Evolutionary conservation across 2,888 invertebrate species (phyloP).

Genomic region (Lasius platythorax): DNA sequence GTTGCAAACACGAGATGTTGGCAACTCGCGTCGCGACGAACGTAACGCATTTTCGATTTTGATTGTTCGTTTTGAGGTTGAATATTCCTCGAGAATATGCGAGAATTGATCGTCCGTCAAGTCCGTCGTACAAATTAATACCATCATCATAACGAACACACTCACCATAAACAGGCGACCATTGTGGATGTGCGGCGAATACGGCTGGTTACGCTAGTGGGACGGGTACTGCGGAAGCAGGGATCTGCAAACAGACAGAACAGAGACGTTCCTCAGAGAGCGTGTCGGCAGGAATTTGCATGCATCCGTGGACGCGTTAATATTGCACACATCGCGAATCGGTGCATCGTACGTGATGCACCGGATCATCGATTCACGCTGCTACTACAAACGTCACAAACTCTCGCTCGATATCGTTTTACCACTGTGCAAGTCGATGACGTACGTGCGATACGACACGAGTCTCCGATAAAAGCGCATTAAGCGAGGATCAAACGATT

Average conservation of each 20-base stretch:
- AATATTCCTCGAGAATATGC: constrained; percentile 21
- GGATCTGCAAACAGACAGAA: constrained; percentile 78
- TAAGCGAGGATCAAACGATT: not conserved
- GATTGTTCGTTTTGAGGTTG: not conserved
- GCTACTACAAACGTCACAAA: constrained; percentile 19
- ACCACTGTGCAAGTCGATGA: constrained; percentile 18
- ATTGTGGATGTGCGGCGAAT: constrained; percentile 77
- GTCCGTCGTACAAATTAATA: constrained; percentile 34
- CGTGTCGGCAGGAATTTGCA: constrained; percentile 48
- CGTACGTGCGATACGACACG: not conserved
- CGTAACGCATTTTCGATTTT: not conserved
- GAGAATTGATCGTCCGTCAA: constrained; percentile 37
- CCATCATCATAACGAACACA: constrained; percentile 36
- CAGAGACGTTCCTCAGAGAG: constrained; percentile 46
- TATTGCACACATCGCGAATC: constrained; percentile 15
- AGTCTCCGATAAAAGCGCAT: constrained; percentile 29
- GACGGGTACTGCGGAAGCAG: constrained; percentile 46
- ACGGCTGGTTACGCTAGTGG: constrained; percentile 57
- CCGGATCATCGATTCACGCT: constrained; percentile 40
- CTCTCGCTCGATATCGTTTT: constrained; percentile 34
- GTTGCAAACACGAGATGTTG: not conserved
- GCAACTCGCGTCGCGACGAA: not conserved
- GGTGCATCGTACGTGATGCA: not conserved
- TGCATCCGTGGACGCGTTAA: constrained; percentile 44
- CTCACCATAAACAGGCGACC: constrained; percentile 82